Percentiles rank a stretch among this genome's conserved stretches.
Conservation (phyloP, 1,140 invertebrate genomes). For the Macrobrachium rosenbergii region DNA sequence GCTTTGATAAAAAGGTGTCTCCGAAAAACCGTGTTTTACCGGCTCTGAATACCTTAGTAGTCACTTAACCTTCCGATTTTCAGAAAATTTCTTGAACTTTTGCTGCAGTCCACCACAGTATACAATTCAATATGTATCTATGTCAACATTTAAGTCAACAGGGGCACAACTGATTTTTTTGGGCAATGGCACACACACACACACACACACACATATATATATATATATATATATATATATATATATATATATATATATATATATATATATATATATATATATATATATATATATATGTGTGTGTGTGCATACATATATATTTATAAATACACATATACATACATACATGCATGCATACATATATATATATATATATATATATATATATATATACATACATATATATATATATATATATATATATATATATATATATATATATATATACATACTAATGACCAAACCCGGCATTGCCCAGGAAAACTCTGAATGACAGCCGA, state of each 20-base stretch:
- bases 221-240: conserved; percentile 22
- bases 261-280: conserved; percentile 17
- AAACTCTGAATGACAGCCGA: no score
- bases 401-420: not conserved
- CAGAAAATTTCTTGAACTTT: no score
- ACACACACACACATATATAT: conserved; percentile 20
- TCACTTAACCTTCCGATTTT: no score
- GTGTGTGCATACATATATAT: conserved; percentile 27
- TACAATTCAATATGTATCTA: no score
- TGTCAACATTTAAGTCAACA: no score
- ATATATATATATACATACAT: conserved; percentile 5
- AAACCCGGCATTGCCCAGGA: no score
- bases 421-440: conserved; percentile 14
- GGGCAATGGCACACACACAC: no score
- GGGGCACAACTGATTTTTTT: no score
- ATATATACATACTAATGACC: conserved; percentile 12
- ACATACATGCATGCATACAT: not conserved
- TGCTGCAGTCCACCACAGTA: no score
- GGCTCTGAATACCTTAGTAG: no score
- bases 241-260: not conserved
- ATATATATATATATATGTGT: conserved; percentile 31
- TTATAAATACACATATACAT: not conserved
- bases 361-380: conserved; percentile 23
- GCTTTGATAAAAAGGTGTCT: no score
- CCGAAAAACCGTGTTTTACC: no score